Base-by-base conservation (phyloP, 2,888 invertebrate species). In the Mythimna loreyi region DNA sequence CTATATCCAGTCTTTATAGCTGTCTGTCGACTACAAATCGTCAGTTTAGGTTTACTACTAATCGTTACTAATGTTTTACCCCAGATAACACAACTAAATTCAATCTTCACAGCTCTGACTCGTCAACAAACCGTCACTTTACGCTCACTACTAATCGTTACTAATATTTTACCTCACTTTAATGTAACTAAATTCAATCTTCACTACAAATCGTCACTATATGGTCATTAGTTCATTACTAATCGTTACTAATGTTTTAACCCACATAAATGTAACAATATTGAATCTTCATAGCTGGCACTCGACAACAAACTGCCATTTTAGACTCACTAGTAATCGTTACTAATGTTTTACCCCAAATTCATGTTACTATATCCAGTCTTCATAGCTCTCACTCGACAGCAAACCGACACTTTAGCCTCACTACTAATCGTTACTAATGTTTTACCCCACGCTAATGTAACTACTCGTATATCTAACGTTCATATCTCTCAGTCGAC, bases 211-310 rank as follows among this genome's bases (percentile, higher is more conserved):
- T 30, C 45, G 64, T 57, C 57, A 58, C 28, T 43, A 52, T 55
- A 68, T 36, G 67, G 28, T 67, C 58, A 58, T 49, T 19, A 0
- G 67, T 28, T 67, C 58, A 58, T 49, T 19, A 0, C 43, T 40
- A 40, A 16, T 3, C 40, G 16, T 8, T 40, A 40, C 40, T 43
- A 43, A 43, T 75, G 73, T 73, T 80, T 75, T 72, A 80, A 25
- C 11, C n/a, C 11, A n/a, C 6, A 0, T 43, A 5, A 19, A 16
- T 43, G 19, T 16, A 16, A 40, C 40, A 1, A 43, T 13, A 25
- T 23, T 13, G 2, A 6, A 43, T 56, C 33, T 4, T 23, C 30
- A 33, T 55, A 53, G 13, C 30, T n/a, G 19, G 19, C n/a, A n/a
- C n/a, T 55, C 3, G n/a, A 28, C 19, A 4, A 52, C n/a, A 30